Conservation (phyloP, 2,888 invertebrate species). For the Apotomis capreana region DNA sequence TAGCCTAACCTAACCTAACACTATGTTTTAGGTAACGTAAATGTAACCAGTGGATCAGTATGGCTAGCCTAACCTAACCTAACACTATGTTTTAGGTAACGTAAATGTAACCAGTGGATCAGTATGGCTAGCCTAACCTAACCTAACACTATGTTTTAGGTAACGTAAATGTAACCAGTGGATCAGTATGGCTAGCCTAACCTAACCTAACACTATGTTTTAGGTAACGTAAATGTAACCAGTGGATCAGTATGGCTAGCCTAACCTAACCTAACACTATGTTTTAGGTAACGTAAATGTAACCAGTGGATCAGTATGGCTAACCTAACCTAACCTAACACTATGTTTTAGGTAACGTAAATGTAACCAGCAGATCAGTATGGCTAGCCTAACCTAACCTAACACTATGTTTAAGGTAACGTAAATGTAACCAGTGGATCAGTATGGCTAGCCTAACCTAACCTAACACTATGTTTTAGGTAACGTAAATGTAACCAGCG, state of each 20-base stretch:
- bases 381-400: no score
- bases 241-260: constrained; percentile 88
- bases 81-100: constrained; percentile 76
- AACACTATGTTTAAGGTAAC: constrained; percentile 42
- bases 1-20: no score
- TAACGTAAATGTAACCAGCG: constrained; percentile 86
- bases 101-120: constrained; percentile 87
- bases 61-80: constrained; percentile 74
- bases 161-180: constrained; percentile 84
- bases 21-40: constrained; percentile 60
- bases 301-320: constrained; percentile 86
- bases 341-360: constrained; percentile 82
- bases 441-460: constrained; percentile 82
- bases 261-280: no score
- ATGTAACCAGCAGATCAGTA: constrained; percentile 87
- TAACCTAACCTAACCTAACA: constrained; percentile 67
- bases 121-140: constrained; percentile 86
- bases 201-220: not conserved
- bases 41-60: constrained; percentile 87
- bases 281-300: constrained; percentile 73
- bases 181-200: constrained; percentile 86
- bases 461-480: constrained; percentile 62
- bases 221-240: constrained; percentile 86
- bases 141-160: no score
- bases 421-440: constrained; percentile 87